Evolutionary conservation across 2,888 invertebrate genomes (phyloP).

Genomic region (Ormyrus pomaceus): DNA sequence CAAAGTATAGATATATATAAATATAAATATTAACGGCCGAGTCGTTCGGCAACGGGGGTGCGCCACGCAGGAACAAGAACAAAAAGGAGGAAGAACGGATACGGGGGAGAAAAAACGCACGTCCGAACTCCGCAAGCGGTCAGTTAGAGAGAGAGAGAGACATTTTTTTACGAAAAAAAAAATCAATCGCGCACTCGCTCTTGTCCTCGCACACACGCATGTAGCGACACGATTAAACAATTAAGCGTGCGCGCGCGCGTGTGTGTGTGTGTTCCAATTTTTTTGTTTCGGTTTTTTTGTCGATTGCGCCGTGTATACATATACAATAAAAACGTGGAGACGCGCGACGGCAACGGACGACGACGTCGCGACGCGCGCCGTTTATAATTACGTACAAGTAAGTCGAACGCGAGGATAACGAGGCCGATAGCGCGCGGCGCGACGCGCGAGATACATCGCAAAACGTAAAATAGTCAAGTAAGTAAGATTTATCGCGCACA

Average conservation of each 20-base stretch:
- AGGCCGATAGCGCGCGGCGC: background rate
- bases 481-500: background rate
- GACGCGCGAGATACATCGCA: constrained; percentile 4
- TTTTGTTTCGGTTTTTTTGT: constrained; percentile 12
- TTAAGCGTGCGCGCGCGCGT: background rate
- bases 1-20: constrained; percentile 14
- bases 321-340: too few species aligned
- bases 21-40: background rate
- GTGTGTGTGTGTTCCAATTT: background rate
- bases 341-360: background rate
- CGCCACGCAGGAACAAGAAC: background rate
- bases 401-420: too few species aligned
- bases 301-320: constrained; percentile 1
- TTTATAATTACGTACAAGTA: background rate
- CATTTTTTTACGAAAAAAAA: constrained; percentile 19
- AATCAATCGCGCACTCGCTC: constrained; percentile 21
- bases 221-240: background rate
- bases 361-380: background rate
- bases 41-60: background rate
- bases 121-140: background rate
- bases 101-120: background rate
- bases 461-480: background rate
- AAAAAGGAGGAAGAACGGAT: background rate
- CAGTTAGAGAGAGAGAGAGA: background rate
- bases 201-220: background rate